Evolutionary conservation across 2,797 vertebrate species (phyloP).

Genomic region (Spheniscus humboldti): DNA sequence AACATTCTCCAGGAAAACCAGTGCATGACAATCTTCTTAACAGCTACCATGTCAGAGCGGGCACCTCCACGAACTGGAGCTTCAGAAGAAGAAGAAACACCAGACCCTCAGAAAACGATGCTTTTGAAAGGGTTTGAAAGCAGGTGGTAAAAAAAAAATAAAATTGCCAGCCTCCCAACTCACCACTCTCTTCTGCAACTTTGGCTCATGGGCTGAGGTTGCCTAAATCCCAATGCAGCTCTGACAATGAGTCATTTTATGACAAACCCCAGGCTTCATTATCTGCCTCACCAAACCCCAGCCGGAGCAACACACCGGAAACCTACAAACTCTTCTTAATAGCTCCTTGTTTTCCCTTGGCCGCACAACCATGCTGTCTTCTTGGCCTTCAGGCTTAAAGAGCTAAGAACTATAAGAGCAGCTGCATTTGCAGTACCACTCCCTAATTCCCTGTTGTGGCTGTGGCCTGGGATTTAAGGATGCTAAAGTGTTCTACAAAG

Average conservation of each 20-base stretch:
- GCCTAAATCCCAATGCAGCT: conserved; percentile 7
- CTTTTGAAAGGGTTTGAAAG: neutral
- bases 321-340: neutral
- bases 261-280: conserved; percentile 47
- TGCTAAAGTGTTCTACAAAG: neutral
- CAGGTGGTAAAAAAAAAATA: neutral
- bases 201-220: conserved; percentile 17
- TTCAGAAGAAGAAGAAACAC: neutral
- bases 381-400: neutral
- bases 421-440: neutral
- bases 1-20: neutral
- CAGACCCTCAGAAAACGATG: neutral
- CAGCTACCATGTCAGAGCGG: neutral
- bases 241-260: conserved; percentile 44
- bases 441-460: neutral
- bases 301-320: neutral
- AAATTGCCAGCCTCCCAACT: neutral
- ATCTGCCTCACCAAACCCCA: conserved; percentile 47
- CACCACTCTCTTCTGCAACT: neutral
- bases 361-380: neutral
- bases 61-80: neutral
- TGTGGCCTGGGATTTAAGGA: neutral
- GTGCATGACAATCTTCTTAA: neutral
- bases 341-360: neutral
- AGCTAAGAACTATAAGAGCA: neutral